A percentile compares a stretch with the other conserved stretches of the same genome.
Conservation (phyloP, 1,140 invertebrate genomes). For the Calycopis cecrops region DNA sequence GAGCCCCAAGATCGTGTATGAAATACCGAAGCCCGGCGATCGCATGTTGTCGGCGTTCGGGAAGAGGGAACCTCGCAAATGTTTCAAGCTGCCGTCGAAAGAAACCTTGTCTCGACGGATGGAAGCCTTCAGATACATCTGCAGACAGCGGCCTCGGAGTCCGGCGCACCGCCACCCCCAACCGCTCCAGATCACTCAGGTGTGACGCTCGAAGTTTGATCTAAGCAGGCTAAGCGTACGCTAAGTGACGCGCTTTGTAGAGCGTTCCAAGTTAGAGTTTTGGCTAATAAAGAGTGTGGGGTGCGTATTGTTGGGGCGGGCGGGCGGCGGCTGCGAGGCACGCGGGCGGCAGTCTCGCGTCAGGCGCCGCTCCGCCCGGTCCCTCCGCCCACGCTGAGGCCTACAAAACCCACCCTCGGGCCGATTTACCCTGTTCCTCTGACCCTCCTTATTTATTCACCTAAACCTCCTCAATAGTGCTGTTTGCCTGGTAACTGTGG, state of each 20-base stretch:
- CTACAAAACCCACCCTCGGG: neutral
- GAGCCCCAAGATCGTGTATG: constrained; percentile 63
- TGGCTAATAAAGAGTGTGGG: constrained; percentile 66
- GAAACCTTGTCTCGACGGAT: constrained; percentile 38
- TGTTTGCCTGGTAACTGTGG: neutral
- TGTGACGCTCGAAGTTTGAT: constrained; percentile 34
- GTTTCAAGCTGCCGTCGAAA: constrained; percentile 45
- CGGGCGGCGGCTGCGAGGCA: constrained; percentile 39
- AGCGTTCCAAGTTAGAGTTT: constrained; percentile 52
- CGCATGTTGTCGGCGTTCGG: constrained; percentile 61
- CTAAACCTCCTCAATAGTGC: constrained; percentile 1
- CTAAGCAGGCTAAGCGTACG: constrained; percentile 12
- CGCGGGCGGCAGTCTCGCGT: constrained; percentile 57
- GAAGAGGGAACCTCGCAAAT: constrained; percentile 39
- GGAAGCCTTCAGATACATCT: constrained; percentile 26
- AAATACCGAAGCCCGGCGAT: constrained; percentile 56
- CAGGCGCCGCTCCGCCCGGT: constrained; percentile 53
- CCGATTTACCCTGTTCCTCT: constrained; percentile 31
- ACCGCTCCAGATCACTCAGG: constrained; percentile 63
- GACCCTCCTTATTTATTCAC: constrained; percentile 15
- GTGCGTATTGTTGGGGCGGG: constrained; percentile 61
- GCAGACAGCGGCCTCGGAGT: constrained; percentile 37
- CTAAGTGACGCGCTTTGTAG: constrained; percentile 37
- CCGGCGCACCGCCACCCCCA: constrained; percentile 42
- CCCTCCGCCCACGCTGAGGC: constrained; percentile 26